Base-by-base conservation (phyloP, 2,888 invertebrate species). In the Trachelus iudaicus region DNA sequence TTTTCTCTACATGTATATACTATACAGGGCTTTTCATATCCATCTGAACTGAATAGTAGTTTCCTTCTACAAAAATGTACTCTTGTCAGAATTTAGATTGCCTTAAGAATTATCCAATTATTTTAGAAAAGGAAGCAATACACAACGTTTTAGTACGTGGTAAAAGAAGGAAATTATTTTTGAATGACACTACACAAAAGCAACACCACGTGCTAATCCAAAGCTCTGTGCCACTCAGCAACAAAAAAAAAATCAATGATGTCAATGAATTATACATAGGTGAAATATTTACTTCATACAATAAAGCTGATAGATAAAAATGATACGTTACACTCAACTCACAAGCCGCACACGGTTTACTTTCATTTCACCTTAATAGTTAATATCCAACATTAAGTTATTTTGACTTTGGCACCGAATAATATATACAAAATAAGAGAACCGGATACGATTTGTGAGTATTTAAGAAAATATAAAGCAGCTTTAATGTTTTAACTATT, bases 131-230 rank as follows among this genome's bases (percentile, higher is more conserved):
- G 69, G 69, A 73, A 79, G 74, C 77, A 76, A 75, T 76, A 81
- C 69, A 76, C 78, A 76, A 40, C 68, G n/a, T 74, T 76, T 79
- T 35, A 69, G 56, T 81, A 76, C 77, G 85, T 84, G 86, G 83
- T 79, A 83, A 87, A 87, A 84, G 86, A 85, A 87, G 83, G 83
- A 69, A 78, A 83, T 79, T 79, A 73, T 69, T 68, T 56, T 75
- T 40, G 34, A 71, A 75, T 75, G 11, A 56, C 6, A 23, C 56
- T 56, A 23, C 56, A 56, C 56, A 56, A 56, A 56, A 56, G 56
- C 23, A 56, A 56, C 56, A 56, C 56, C 56, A 23, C 56, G 56
- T 56, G 56, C 56, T 56, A 56, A 56, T 56, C 56, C 56, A 56
- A 56, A 40, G 40, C 40, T 30, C 56, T 69, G 31, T 35, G 56